Evolutionary conservation across 2,113 vertebrate species (phyloP).

Genomic region (Saiga tatarica): DNA sequence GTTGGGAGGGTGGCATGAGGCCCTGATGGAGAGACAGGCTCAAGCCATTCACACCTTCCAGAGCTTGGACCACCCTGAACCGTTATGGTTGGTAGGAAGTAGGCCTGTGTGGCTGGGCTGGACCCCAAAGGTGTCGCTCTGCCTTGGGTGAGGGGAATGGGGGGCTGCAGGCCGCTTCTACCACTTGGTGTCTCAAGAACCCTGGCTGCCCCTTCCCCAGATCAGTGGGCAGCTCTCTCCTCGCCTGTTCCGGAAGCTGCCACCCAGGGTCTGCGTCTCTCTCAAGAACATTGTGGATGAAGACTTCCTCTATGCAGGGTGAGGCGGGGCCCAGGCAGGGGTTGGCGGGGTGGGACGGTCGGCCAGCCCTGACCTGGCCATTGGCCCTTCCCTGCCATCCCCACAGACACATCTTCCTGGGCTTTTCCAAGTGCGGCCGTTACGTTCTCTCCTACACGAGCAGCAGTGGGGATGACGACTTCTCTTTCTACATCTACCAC

Average conservation of each 20-base stretch:
- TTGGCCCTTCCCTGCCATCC: not conserved
- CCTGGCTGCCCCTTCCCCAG: conserved; percentile 72
- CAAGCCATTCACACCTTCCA: not conserved
- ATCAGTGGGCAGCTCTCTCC: conserved; percentile 92
- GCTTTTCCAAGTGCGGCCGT: conserved; percentile 95
- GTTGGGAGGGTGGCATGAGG: not conserved
- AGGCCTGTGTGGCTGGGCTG: not conserved
- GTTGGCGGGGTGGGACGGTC: accelerated
- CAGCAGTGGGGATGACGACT: conserved; percentile 90
- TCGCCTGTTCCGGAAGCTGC: conserved; percentile 91
- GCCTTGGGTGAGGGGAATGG: not conserved
- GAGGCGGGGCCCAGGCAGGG: conserved; percentile 31
- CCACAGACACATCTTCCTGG: conserved; percentile 93
- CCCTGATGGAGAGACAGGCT: not conserved
- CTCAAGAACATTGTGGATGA: conserved; percentile 93
- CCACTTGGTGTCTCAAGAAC: not conserved
- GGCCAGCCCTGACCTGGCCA: not conserved
- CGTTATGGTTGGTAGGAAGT: not conserved
- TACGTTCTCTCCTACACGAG: conserved; percentile 96
- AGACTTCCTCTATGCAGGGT: conserved; percentile 92
- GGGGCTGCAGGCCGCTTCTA: not conserved
- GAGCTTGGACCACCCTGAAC: not conserved
- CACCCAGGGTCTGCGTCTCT: conserved; percentile 91
- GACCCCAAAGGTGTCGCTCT: not conserved
- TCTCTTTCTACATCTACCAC: conserved; percentile 93